Evolutionary conservation across 2,113 vertebrate species (phyloP).

Genomic region (Stigmatopora argus): DNA sequence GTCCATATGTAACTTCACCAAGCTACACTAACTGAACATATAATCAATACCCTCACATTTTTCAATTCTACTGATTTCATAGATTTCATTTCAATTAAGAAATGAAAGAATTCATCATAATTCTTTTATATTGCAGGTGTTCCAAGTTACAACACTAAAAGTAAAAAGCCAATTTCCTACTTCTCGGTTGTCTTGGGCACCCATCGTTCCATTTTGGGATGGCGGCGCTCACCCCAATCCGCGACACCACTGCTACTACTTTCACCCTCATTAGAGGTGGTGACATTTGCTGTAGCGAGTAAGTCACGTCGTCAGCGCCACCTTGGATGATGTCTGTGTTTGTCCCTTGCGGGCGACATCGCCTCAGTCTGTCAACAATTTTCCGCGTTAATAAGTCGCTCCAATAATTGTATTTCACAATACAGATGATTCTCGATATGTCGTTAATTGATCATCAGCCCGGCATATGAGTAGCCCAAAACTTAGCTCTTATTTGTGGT

Average conservation of each 20-base stretch:
- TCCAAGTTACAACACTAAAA: no score
- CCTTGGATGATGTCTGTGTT: slow-evolving; percentile 43
- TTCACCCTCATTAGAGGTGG: slow-evolving; percentile 43
- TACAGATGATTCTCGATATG: no score
- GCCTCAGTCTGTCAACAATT: background rate
- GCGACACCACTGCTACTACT: slow-evolving; percentile 41
- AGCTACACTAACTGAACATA: no score
- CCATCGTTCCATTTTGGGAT: slow-evolving; percentile 7
- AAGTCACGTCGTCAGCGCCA: slow-evolving; percentile 39
- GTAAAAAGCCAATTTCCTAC: background rate
- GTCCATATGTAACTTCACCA: no score
- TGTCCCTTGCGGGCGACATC: slow-evolving; percentile 36
- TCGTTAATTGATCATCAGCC: no score
- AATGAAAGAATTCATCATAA: no score
- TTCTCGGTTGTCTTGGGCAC: background rate
- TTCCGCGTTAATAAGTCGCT: background rate
- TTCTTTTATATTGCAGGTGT: no score
- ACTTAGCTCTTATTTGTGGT: no score
- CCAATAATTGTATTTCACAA: background rate
- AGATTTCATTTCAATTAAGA: no score
- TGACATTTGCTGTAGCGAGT: slow-evolving; percentile 55
- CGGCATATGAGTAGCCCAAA: no score
- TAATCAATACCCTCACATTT: no score
- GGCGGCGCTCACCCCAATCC: background rate
- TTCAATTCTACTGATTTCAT: no score